Evolutionary conservation across 1,140 invertebrate genomes (phyloP), one percentile per base, ranked within the genome.

Genomic region (Antheraea mylitta): DNA sequence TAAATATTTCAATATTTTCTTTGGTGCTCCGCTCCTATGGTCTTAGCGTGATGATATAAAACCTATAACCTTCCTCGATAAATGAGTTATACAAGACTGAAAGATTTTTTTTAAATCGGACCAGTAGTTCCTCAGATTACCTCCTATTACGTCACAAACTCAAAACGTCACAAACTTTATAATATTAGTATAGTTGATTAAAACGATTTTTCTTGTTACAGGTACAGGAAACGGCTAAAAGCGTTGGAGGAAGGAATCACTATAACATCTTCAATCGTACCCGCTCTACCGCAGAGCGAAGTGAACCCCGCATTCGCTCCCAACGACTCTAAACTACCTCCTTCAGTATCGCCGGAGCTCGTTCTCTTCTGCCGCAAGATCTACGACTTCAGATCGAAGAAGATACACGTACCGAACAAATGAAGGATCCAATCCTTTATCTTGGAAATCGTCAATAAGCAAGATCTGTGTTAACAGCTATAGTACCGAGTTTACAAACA

Each of bases 341-440:
- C 96, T 9, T 87, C 94, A 58, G 96, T 96, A 37, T 94, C 95
- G 67, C 94, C 96, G 7, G 98, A 99, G 74, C 95, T 97, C 86
- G 97, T 99, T 3, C 97, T 99, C 79, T 97, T 98, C 92, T 99
- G 98, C 92, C 95, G 97, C 18, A 96, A 96, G 75, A 97, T 99
- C 42, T 99, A 99, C 92, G 98, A 99, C 90, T 99, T 98, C 92
- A 94, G 98, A 68, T 96, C 97, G 70, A 96, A 96, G 79, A 95
- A 96, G 75, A 94, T 97, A 66, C 86, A 89, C 66, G 82, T 85
- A 7, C 87, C 89, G 18, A 90, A 86, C 77, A 90, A 92, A 70
- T 91, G 88, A 90, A 76, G 67, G 11, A 10, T 61, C 11, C 19
- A 36, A 30, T 30, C 19, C 60, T 22, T 61, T 19, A 30, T 19